Evolutionary conservation across 2,888 invertebrate species (phyloP).

Genomic region (Punctoribates punctum): DNA sequence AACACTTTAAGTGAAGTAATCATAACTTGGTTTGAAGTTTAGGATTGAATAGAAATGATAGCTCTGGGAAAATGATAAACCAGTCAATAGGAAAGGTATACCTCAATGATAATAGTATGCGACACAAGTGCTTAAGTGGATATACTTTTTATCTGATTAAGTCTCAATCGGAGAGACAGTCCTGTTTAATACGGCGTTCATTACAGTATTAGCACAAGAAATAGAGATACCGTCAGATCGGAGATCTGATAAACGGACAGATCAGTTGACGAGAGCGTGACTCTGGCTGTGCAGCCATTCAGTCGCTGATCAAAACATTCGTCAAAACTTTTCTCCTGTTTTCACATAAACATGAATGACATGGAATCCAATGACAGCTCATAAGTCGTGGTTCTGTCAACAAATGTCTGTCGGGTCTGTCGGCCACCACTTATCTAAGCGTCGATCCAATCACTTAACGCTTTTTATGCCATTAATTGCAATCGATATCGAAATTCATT

Average conservation of each 20-base stretch:
- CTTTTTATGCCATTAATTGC: not conserved
- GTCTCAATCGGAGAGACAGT: not conserved
- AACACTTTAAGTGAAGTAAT: not conserved
- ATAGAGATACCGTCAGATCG: slow-evolving; percentile 28
- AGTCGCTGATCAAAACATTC: not conserved
- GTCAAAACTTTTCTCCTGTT: not conserved
- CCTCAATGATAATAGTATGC: slow-evolving; percentile 21
- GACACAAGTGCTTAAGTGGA: slow-evolving; percentile 18
- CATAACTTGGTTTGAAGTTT: not conserved
- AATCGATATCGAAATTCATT: too few species aligned
- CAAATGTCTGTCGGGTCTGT: not conserved
- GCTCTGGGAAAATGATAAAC: slow-evolving; percentile 24
- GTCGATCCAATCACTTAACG: not conserved
- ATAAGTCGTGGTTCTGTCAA: not conserved
- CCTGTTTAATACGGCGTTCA: not conserved
- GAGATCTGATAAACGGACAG: slow-evolving; percentile 8
- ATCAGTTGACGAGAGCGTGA: slow-evolving; percentile 20
- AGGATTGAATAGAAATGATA: not conserved
- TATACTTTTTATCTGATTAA: slow-evolving; percentile 16
- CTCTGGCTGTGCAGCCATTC: not conserved
- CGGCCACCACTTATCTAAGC: not conserved
- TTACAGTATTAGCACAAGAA: not conserved
- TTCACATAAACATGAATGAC: slow-evolving; percentile 6
- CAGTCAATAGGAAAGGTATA: not conserved
- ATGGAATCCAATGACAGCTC: slow-evolving; percentile 3